Evolutionary conservation across 1,140 invertebrate species (phyloP).

Genomic region (Neodiprion fabricii): DNA sequence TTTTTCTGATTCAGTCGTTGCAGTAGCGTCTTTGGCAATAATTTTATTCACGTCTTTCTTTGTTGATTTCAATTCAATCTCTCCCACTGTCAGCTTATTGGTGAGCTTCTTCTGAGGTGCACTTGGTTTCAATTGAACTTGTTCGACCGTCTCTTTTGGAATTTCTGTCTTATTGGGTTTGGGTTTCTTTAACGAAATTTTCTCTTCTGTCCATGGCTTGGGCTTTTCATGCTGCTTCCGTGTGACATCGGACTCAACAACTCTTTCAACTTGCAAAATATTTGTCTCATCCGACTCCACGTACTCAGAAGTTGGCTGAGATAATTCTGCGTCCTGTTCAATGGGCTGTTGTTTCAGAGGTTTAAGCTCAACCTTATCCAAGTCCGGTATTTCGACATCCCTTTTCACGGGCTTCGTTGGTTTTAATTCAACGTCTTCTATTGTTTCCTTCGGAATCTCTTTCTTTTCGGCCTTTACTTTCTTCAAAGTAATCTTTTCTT

Average conservation of each 20-base stretch:
- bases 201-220: constrained; percentile 64
- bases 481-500: constrained; percentile 52
- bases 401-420: constrained; percentile 53
- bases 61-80: neutral
- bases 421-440: constrained; percentile 55
- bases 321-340: neutral
- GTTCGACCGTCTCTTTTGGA: constrained; percentile 40
- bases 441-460: constrained; percentile 35
- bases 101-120: constrained; percentile 50
- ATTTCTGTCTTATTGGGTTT: constrained; percentile 48
- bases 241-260: constrained; percentile 38
- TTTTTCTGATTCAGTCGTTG: constrained; percentile 15
- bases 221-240: constrained; percentile 47
- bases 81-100: constrained; percentile 24
- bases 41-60: neutral
- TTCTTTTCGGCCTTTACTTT: constrained; percentile 40
- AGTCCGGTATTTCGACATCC: constrained; percentile 42
- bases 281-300: constrained; percentile 33
- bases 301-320: constrained; percentile 13
- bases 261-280: constrained; percentile 14
- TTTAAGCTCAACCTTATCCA: constrained; percentile 55
- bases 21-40: neutral
- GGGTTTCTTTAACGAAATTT: constrained; percentile 47
- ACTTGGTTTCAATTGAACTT: constrained; percentile 63
- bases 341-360: constrained; percentile 25